phyloP scores from a whole-genome alignment of 2,797 vertebrate species.

The Odontamblyopus lacepedii region DNA sequence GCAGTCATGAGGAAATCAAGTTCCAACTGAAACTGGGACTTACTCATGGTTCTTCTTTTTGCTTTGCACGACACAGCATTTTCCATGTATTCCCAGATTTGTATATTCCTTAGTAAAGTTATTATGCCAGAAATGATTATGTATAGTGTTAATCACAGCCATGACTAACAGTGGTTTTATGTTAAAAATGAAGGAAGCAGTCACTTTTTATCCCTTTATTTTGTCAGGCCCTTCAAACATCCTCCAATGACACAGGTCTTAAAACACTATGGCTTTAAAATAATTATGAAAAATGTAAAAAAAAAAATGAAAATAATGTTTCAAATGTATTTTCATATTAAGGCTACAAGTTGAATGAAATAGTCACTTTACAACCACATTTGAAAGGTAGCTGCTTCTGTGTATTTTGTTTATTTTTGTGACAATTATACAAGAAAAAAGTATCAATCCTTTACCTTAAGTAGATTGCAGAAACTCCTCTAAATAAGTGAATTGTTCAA shows the following conservation, averaged over 20 bases:
- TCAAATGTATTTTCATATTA: background rate
- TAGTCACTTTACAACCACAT: conserved; percentile 4
- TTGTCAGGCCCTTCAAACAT: conserved; percentile 25
- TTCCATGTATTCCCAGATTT: background rate
- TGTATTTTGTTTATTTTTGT: conserved; percentile 8
- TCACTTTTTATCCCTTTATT: conserved; percentile 51
- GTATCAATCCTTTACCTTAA: background rate
- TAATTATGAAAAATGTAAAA: conserved; percentile 13
- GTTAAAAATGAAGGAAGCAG: background rate
- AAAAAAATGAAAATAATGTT: too few relatives aligned
- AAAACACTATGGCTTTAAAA: conserved; percentile 26
- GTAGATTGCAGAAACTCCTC: background rate
- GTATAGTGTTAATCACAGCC: background rate
- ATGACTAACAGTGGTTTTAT: background rate
- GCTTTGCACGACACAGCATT: background rate
- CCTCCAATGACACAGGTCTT: conserved; percentile 2
- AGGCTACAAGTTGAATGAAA: background rate
- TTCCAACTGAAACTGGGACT: background rate
- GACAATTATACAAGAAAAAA: conserved; percentile 19
- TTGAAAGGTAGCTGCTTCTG: background rate
- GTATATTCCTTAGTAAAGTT: background rate
- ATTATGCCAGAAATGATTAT: background rate
- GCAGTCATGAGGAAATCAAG: background rate
- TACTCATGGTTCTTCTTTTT: background rate
- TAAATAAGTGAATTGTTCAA: conserved; percentile 6